phyloP scores from a whole-genome alignment of 2,113 vertebrate species.

The Hippocampus guttulatus region DNA sequence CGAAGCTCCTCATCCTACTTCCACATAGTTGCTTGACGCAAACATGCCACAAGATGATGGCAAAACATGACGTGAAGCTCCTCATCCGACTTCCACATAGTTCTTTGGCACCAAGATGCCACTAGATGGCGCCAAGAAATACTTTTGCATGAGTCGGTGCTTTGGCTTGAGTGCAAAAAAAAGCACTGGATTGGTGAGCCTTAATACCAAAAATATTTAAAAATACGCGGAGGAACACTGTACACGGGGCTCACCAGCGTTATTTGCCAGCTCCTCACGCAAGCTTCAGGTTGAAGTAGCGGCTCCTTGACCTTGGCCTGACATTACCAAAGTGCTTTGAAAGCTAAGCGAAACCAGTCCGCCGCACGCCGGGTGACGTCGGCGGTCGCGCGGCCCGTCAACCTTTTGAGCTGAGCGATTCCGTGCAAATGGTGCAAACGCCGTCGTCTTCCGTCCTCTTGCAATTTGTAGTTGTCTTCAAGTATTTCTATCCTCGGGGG shows the following conservation, averaged over 20 bases:
- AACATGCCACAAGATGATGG: too few species aligned
- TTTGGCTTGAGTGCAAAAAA: too few species aligned
- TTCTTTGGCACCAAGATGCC: too few species aligned
- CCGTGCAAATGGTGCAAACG: conserved; percentile 34
- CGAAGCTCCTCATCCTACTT: too few species aligned
- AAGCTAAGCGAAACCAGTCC: conserved; percentile 7
- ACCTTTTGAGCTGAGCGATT: conserved; percentile 32
- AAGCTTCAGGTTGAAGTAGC: conserved; percentile 21
- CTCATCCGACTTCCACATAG: too few species aligned
- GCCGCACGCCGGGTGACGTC: conserved; percentile 20
- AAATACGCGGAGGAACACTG: neutral
- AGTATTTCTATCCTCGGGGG: conserved; percentile 6
- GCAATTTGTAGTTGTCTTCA: neutral
- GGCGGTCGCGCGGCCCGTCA: conserved; percentile 15
- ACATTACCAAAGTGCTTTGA: conserved; percentile 60
- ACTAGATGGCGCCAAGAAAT: too few species aligned
- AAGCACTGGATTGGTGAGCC: too few species aligned
- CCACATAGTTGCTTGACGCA: too few species aligned
- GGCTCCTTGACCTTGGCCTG: conserved; percentile 19
- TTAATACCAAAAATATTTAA: neutral
- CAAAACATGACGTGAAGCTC: too few species aligned
- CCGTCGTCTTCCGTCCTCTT: conserved; percentile 63
- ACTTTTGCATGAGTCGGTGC: too few species aligned
- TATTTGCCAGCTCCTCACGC: conserved; percentile 38
- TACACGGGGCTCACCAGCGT: conserved; percentile 51